Conservation (phyloP, 2,113 vertebrate species). For the Prolemur simus region DNA sequence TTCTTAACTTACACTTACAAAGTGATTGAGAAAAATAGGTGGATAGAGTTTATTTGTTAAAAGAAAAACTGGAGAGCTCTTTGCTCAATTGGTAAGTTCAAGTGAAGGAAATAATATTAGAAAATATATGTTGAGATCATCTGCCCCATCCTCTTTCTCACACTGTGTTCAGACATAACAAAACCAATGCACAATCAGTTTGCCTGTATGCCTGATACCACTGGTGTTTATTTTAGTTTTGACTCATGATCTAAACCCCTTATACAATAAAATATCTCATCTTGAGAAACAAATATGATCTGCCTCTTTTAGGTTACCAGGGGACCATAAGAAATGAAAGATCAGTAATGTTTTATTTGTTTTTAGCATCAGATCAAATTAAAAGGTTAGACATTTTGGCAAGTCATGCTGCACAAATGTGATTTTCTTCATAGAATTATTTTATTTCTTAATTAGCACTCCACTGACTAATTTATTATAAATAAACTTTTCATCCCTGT, state of each 20-base stretch:
- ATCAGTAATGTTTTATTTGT: constrained; percentile 57
- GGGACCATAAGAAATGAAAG: constrained; percentile 25
- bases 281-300: constrained; percentile 69
- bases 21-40: constrained; percentile 62
- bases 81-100: constrained; percentile 49
- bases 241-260: constrained; percentile 56
- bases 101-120: constrained; percentile 25
- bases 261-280: constrained; percentile 64
- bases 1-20: constrained; percentile 55
- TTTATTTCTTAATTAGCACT: constrained; percentile 51
- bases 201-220: background rate
- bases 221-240: constrained; percentile 57
- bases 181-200: constrained; percentile 22
- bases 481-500: background rate
- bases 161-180: background rate
- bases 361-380: constrained; percentile 59
- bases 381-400: background rate
- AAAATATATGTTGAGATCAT: background rate
- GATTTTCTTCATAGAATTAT: background rate
- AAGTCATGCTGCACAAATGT: background rate
- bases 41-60: constrained; percentile 60
- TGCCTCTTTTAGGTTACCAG: constrained; percentile 1
- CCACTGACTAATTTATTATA: background rate
- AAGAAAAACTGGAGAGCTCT: constrained; percentile 39
- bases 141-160: background rate